Evolutionary conservation across 2,797 vertebrate genomes (phyloP).

Genomic region (Gambelia wislizenii): DNA sequence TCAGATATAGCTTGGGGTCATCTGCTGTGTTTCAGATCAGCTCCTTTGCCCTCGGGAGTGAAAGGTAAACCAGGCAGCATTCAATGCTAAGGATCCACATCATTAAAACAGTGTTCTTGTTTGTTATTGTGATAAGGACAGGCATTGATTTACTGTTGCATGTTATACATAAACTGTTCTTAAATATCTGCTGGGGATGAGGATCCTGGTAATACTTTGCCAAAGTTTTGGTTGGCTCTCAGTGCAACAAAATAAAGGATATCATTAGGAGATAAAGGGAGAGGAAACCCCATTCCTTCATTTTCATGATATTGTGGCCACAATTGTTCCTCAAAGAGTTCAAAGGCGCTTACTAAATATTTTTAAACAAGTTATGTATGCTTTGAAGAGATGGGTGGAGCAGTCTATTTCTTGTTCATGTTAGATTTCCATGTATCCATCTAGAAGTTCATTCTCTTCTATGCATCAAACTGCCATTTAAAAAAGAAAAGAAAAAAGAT

Average conservation of each 20-base stretch:
- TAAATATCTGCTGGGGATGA: neutral
- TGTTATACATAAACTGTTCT: neutral
- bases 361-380: conserved; percentile 49
- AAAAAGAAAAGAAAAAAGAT: no score
- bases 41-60: neutral
- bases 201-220: neutral
- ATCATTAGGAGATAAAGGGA: neutral
- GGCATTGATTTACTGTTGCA: conserved; percentile 24
- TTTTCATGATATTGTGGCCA: conserved; percentile 41
- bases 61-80: conserved; percentile 3
- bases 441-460: neutral
- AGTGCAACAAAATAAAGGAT: neutral
- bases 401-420: neutral
- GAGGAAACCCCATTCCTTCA: no score
- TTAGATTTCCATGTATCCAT: neutral
- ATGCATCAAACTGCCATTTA: neutral
- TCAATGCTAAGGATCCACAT: conserved; percentile 25
- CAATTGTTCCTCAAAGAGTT: neutral
- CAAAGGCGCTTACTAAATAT: conserved; percentile 36
- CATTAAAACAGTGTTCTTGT: conserved; percentile 27
- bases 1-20: neutral
- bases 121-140: conserved; percentile 28
- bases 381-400: neutral
- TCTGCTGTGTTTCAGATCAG: neutral
- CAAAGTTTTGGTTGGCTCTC: neutral